Evolutionary conservation across 2,888 invertebrate species (phyloP), one percentile per base, ranked within the genome.

Genomic region (Idaea aversata): DNA sequence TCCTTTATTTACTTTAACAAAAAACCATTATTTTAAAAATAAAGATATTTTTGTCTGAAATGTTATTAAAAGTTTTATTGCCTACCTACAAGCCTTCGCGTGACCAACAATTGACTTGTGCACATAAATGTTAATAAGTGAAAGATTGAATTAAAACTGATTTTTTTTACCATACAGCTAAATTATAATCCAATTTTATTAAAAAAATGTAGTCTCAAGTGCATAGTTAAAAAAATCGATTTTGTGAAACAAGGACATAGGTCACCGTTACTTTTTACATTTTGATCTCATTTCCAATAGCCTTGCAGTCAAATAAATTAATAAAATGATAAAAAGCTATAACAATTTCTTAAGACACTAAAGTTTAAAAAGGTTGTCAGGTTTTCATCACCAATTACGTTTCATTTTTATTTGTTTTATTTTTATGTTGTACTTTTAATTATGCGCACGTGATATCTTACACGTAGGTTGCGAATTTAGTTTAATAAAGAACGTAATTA

Each of bases 241-340:
- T 47, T 4, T 47, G 10, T 47, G 47, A 47, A 13, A 47, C 4
- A 47, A 47, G 47, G 47, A 47, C 47, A 47, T 3, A 10, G 47
- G 47, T 47, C 47, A 47, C 47, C 47, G 47, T 47, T 47, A 47
- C 47, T 47, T 47, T 47, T 47, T 47, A 47, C 47, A 13, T 47
- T 36, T 47, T 47, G 47, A 47, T 47, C 47, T 47, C 47, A 47
- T 47, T 47, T 47, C 13, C 47, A 47, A 47, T 47, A 47, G 47
- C 47, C 47, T 47, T 47, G 47, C 47, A 47, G 4, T 47, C 7
- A 61, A 62, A 47, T 57, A 47, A 62, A 62, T 62, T 61, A 61
- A 38, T 61, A 38, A 7, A 63, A 57, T 63, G n/a, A 63, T 59
- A 63, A 47, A 36, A 47, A 47, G 47, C 47, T 7, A 47, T 10